phyloP scores from a whole-genome alignment of 2,888 invertebrate genomes.

The Chrysolina oricalcia region DNA sequence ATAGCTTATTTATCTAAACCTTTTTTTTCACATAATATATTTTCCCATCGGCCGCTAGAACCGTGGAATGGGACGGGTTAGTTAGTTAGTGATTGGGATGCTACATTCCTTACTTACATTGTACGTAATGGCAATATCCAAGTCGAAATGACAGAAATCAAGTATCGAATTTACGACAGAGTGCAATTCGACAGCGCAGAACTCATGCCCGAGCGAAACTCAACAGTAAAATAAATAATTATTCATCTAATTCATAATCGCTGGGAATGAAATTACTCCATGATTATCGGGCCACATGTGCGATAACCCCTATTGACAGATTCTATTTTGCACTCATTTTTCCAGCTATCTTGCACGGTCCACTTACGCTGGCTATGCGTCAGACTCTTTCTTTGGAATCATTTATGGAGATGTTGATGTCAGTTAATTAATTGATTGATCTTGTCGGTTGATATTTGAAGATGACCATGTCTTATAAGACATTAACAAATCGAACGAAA shows the following conservation, averaged over 20 bases:
- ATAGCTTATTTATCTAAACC: too few species aligned
- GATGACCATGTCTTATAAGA: too few species aligned
- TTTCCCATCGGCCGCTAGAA: neutral
- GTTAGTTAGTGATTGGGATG: neutral
- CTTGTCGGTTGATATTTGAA: neutral
- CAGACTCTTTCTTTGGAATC: neutral
- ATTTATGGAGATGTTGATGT: neutral
- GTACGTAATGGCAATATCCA: neutral
- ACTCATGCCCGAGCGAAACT: neutral
- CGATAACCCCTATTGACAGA: constrained; percentile 43
- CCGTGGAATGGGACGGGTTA: neutral
- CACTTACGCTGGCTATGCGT: neutral
- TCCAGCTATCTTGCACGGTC: neutral
- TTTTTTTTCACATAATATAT: too few species aligned
- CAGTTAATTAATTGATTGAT: neutral
- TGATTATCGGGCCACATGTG: constrained; percentile 36
- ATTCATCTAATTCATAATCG: neutral
- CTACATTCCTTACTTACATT: constrained; percentile 14
- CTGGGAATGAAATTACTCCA: constrained; percentile 2
- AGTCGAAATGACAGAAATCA: neutral
- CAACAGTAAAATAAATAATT: neutral
- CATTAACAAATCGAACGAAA: too few species aligned
- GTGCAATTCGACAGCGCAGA: neutral
- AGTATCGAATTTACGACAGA: neutral
- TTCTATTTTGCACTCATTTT: constrained; percentile 37